Conservation (phyloP, 2,888 invertebrate genomes). For the Sarcophaga carnaria region DNA sequence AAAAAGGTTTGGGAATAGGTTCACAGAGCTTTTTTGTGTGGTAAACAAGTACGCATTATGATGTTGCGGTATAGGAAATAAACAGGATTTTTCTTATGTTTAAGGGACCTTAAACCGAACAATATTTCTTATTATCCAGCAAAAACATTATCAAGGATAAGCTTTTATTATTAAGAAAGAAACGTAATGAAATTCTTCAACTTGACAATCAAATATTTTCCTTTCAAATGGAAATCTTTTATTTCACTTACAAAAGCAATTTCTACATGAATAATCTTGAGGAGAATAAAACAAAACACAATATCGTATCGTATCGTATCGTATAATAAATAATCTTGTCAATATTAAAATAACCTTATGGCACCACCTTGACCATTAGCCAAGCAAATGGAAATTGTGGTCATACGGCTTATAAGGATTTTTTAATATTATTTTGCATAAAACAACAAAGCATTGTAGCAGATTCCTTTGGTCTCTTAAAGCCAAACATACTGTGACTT, state of each 20-base stretch:
- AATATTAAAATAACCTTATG: too few relatives aligned
- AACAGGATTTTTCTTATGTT: too few relatives aligned
- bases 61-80: too few relatives aligned
- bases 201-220: neutral
- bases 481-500: constrained; percentile 6
- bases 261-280: neutral
- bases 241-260: neutral
- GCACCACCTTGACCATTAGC: too few relatives aligned
- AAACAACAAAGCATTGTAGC: constrained; percentile 8
- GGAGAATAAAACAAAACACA: neutral
- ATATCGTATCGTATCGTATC: too few relatives aligned
- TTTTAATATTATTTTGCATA: too few relatives aligned
- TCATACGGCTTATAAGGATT: too few relatives aligned
- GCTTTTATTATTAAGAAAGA: neutral
- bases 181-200: neutral
- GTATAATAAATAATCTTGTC: neutral
- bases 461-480: constrained; percentile 38
- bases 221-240: constrained; percentile 7
- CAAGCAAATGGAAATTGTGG: too few relatives aligned
- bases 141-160: neutral
- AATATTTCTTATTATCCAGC: neutral
- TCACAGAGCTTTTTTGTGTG: too few relatives aligned
- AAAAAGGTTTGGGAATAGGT: constrained; percentile 18
- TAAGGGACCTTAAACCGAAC: too few relatives aligned
- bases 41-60: too few relatives aligned